A percentile compares a stretch with the other conserved stretches of the same genome.
Conservation (phyloP, 1,140 invertebrate species). For the Lerema accius region DNA sequence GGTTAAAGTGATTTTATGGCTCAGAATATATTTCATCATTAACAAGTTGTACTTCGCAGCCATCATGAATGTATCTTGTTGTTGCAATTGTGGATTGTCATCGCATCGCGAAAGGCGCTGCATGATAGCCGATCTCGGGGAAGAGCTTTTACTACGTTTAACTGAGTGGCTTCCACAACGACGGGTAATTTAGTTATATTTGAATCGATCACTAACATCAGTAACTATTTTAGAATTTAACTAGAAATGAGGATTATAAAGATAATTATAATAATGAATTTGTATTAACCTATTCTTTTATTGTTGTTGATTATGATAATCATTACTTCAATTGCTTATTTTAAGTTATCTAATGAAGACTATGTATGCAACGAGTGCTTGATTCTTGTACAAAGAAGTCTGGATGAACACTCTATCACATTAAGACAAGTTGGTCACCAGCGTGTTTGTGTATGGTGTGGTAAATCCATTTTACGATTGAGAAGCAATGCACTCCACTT, state of each 20-base stretch:
- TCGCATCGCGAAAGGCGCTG: background rate
- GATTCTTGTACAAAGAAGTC: background rate
- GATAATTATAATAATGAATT: background rate
- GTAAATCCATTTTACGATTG: background rate
- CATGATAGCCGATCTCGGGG: background rate
- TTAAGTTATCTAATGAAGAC: background rate
- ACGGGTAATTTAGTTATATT: background rate
- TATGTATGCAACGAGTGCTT: background rate
- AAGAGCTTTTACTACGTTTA: background rate
- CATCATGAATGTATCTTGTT: too few relatives aligned
- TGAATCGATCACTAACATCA: too few relatives aligned
- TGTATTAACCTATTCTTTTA: too few relatives aligned
- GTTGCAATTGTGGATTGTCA: too few relatives aligned
- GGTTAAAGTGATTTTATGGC: too few relatives aligned
- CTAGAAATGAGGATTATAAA: too few relatives aligned
- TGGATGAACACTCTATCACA: background rate
- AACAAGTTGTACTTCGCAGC: too few relatives aligned
- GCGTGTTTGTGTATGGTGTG: background rate
- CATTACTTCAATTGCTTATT: too few relatives aligned
- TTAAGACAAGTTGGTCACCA: background rate
- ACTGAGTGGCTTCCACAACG: background rate
- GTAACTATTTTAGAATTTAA: too few relatives aligned
- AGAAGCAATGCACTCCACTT: background rate
- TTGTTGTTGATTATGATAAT: background rate
- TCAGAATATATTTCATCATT: too few relatives aligned